phyloP scores from a whole-genome alignment of 2,113 vertebrate species.

The Cichladusa arquata region DNA sequence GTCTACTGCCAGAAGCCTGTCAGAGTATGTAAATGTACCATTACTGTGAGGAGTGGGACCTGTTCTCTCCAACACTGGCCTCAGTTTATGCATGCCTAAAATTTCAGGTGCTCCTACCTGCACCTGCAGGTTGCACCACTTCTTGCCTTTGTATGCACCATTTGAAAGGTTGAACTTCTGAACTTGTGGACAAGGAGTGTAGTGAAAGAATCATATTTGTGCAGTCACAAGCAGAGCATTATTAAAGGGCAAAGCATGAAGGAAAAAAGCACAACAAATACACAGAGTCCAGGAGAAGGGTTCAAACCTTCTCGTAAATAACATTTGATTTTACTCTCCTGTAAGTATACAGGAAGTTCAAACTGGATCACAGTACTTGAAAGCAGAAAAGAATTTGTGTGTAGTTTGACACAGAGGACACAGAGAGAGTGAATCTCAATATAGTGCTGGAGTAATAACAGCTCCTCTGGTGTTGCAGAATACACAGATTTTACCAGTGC shows the following conservation, averaged over 20 bases:
- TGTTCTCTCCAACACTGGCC: conserved; percentile 4
- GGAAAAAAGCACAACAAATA: neutral
- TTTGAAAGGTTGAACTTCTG: neutral
- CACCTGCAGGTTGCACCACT: neutral
- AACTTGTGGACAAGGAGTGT: neutral
- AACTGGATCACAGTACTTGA: neutral
- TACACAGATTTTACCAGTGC: neutral
- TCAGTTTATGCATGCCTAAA: neutral
- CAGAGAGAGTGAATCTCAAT: neutral
- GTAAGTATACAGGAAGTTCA: neutral
- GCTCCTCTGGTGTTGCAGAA: neutral
- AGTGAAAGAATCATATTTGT: neutral
- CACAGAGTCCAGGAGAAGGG: neutral
- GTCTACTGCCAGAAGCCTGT: conserved; percentile 56
- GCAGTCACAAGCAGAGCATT: neutral
- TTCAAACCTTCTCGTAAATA: neutral
- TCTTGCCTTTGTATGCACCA: neutral
- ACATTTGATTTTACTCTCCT: neutral
- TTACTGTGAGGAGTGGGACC: conserved; percentile 30
- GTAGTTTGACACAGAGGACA: neutral
- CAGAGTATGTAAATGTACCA: conserved; percentile 53
- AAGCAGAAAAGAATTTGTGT: neutral
- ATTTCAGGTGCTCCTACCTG: neutral
- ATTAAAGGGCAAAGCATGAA: neutral
- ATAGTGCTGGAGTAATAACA: neutral